phyloP scores from a whole-genome alignment of 2,888 invertebrate genomes.

The Lithophane leautieri region DNA sequence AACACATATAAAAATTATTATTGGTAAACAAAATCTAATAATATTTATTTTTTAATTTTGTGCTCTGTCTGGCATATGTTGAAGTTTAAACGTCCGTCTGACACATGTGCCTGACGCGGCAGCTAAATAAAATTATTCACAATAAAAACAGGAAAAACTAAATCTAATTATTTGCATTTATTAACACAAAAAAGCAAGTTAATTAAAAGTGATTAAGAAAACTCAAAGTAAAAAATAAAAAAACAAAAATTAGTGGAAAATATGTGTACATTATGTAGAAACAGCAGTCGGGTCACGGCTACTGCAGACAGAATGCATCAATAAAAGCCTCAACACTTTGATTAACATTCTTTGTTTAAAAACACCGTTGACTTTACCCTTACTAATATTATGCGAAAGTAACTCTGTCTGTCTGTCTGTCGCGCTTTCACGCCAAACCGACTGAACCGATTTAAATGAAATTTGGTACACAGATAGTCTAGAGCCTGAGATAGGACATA shows the following conservation, averaged over 20 bases:
- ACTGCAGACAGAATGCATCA: constrained; percentile 75
- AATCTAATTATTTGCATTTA: constrained; percentile 13
- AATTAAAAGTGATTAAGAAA: constrained; percentile 61
- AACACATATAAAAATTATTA: not conserved
- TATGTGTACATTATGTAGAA: constrained; percentile 70
- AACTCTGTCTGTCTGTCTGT: too few species aligned
- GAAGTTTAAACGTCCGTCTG: not conserved
- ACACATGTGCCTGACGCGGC: not conserved
- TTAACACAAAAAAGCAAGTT: constrained; percentile 43
- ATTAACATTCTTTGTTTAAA: constrained; percentile 7
- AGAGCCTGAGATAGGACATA: too few species aligned
- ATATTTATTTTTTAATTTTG: not conserved
- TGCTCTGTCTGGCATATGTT: not conserved
- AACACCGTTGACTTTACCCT: too few species aligned
- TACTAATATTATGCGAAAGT: too few species aligned
- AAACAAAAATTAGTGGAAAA: constrained; percentile 74
- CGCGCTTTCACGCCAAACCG: too few species aligned
- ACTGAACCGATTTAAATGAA: too few species aligned
- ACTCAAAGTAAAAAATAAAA: constrained; percentile 51
- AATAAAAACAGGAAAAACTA: not conserved
- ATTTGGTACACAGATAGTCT: too few species aligned
- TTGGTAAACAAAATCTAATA: not conserved
- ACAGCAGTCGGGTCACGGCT: constrained; percentile 64
- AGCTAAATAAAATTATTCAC: constrained; percentile 10
- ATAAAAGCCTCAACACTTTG: constrained; percentile 58